Evolutionary conservation across 35 echinoderm and acorn worm species (phyloP).

Genomic region (Heliocidaris tuberculata): DNA sequence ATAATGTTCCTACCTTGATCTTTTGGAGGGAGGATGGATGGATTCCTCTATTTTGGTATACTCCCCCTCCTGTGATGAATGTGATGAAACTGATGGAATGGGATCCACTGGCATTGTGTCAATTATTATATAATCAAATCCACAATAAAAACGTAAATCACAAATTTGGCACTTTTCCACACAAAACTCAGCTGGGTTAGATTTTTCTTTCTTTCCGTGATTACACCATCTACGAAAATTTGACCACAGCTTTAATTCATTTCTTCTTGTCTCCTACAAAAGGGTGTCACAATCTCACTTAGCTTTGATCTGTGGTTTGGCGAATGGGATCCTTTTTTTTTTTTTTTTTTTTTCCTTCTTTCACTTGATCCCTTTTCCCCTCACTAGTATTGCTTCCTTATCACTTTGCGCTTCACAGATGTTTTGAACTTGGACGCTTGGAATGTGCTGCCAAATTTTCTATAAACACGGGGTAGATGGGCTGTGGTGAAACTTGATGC

Average conservation of each 20-base stretch:
- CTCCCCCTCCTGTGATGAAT: slow-evolving; percentile 37
- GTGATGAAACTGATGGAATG: slow-evolving; percentile 39
- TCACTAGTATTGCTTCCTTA: neutral
- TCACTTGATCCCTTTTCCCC: neutral
- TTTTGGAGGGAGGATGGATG: slow-evolving; percentile 19
- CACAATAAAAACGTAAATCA: neutral
- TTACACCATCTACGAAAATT: neutral
- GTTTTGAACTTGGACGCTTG: slow-evolving; percentile 8
- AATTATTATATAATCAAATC: slow-evolving; percentile 23
- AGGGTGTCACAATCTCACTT: neutral
- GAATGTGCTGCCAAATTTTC: slow-evolving; percentile 32
- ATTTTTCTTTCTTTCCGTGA: neutral
- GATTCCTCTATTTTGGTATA: slow-evolving; percentile 39
- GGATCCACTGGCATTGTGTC: slow-evolving; percentile 43
- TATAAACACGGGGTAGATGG: neutral
- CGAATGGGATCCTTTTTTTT: neutral
- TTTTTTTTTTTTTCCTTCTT: neutral
- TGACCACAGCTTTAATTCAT: neutral
- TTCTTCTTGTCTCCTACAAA: slow-evolving; percentile 1
- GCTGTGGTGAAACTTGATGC: slow-evolving; percentile 35
- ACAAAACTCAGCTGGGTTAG: neutral
- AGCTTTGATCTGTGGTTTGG: slow-evolving; percentile 9
- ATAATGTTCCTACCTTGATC: slow-evolving; percentile 44
- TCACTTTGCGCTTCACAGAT: slow-evolving; percentile 35
- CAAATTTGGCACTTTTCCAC: slow-evolving; percentile 10